Conservation (phyloP, 2,888 invertebrate genomes). For the Leucania comma region DNA sequence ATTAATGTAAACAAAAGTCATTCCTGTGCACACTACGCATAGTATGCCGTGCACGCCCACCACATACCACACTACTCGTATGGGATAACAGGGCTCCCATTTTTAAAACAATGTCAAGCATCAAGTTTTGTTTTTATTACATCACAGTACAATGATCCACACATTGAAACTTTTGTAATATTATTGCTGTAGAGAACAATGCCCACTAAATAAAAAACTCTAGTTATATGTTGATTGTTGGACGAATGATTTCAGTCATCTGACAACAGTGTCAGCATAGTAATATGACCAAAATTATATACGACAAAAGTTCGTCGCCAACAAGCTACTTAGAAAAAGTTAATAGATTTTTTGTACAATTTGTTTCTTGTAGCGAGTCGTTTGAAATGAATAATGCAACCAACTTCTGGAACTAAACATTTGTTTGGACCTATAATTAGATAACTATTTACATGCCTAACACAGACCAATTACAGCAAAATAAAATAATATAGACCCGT, state of each 20-base stretch:
- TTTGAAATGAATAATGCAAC: conserved; percentile 41
- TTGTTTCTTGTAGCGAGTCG: conserved; percentile 30
- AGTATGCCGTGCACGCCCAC: conserved; percentile 44
- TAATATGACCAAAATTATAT: conserved; percentile 12
- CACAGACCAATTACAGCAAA: conserved; percentile 69
- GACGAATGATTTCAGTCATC: conserved; percentile 39
- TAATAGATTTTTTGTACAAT: conserved; percentile 49
- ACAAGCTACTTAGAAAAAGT: conserved; percentile 39
- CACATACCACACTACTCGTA: conserved; percentile 49
- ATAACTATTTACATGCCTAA: conserved; percentile 64
- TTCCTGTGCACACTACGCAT: conserved; percentile 13
- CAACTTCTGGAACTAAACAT: conserved; percentile 55
- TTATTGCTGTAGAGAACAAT: conserved; percentile 59
- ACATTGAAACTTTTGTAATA: conserved; percentile 58
- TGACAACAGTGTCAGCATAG: conserved; percentile 26
- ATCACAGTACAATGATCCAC: conserved; percentile 60
- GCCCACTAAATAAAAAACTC: conserved; percentile 57
- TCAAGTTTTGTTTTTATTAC: conserved; percentile 60
- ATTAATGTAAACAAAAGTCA: conserved; percentile 57
- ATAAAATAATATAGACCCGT: conserved; percentile 71
- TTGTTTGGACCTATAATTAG: conserved; percentile 56
- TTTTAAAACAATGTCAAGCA: conserved; percentile 64
- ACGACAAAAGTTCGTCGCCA: conserved; percentile 23
- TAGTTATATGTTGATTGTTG: conserved; percentile 45
- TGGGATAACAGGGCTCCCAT: conserved; percentile 46